These are phyloP conservation scores for Myathropa florea DNA, from an alignment of 2,888 invertebrate genomes.

Conservation along the genomic window DNA sequence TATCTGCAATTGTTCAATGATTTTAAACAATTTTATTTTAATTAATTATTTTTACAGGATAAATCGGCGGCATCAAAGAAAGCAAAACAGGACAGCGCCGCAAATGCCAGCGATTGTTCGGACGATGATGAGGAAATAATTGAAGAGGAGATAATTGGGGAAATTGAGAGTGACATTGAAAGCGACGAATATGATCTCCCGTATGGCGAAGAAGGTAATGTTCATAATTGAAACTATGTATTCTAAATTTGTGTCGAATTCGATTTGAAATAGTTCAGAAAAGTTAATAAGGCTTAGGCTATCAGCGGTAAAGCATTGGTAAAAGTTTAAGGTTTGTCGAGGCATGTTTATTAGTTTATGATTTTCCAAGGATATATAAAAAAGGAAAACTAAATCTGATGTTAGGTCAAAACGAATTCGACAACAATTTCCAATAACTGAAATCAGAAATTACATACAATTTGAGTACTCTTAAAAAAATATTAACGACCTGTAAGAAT, in stretches of 20 bases:
- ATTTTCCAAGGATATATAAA: too few relatives aligned
- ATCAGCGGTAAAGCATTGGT: too few relatives aligned
- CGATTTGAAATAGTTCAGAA: background rate
- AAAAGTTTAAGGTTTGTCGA: too few relatives aligned
- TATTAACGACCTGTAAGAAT: too few relatives aligned
- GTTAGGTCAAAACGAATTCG: too few relatives aligned
- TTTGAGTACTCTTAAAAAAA: too few relatives aligned
- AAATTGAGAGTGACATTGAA: slow-evolving; percentile 78
- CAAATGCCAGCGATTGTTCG: slow-evolving; percentile 66
- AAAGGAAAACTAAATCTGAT: too few relatives aligned
- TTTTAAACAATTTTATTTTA: background rate
- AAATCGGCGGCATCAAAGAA: slow-evolving; percentile 80
- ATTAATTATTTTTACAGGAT: slow-evolving; percentile 76
- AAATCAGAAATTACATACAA: too few relatives aligned
- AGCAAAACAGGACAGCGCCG: slow-evolving; percentile 78
- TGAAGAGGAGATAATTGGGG: slow-evolving; percentile 71
- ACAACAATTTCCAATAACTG: too few relatives aligned
- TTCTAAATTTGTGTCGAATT: slow-evolving; percentile 6
- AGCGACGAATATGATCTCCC: slow-evolving; percentile 80
- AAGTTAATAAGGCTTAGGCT: background rate
- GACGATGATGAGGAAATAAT: slow-evolving; percentile 78
- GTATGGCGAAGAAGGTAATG: slow-evolving; percentile 78
- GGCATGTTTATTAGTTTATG: too few relatives aligned
- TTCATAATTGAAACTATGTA: slow-evolving; percentile 28
- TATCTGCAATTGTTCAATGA: too few relatives aligned